Evolutionary conservation across 2,113 vertebrate genomes (phyloP), one percentile per base, ranked within the genome.

Genomic region (Scomber japonicus): DNA sequence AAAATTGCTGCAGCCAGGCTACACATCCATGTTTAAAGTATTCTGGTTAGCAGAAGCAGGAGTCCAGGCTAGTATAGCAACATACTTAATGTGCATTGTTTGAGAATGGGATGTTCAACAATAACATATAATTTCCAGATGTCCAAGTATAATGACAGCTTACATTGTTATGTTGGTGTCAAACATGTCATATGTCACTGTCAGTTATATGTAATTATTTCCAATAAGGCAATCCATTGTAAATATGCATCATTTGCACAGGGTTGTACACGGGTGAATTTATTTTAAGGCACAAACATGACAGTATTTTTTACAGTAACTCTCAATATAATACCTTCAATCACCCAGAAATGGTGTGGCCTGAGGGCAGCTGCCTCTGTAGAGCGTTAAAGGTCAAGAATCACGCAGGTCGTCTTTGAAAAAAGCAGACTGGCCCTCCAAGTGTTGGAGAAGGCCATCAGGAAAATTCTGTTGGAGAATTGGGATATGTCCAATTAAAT

Each of bases 401-500:
- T 44, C 71, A 64, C 49, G 45, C 40, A 56, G 68, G 73, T 51
- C 53, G 16, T 51, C 56, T 54, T 40, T 62, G 59, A 71, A 69
- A 69, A 70, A 54, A 19, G 15, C 30, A 59, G 9, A 54, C 31
- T 11, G 68, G 6, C 44, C 56, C 76, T 30, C 27, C 60, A 19
- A 46, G 19, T 60, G 71, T 61, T 54, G 0, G 11, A 71, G 50
- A 31, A 49, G 46, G 60, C 72, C 54, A 53, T 53, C 49, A 60
- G 66, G 35, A 76, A 61, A 31, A 44, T 57, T 73, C 31, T 71
- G 3, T 17, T 12, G 62, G 75, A 63, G 76, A 73, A 82, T 45
- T 57, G 80, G 79, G 80, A 86, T 75, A 13, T 56, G 48, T 83
- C 83, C 90, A 91, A 92, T 92, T 91, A 91, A 78, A 59, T 71